Base-by-base conservation (phyloP, 2,113 vertebrate genomes). In the Stigmatopora nigra region DNA sequence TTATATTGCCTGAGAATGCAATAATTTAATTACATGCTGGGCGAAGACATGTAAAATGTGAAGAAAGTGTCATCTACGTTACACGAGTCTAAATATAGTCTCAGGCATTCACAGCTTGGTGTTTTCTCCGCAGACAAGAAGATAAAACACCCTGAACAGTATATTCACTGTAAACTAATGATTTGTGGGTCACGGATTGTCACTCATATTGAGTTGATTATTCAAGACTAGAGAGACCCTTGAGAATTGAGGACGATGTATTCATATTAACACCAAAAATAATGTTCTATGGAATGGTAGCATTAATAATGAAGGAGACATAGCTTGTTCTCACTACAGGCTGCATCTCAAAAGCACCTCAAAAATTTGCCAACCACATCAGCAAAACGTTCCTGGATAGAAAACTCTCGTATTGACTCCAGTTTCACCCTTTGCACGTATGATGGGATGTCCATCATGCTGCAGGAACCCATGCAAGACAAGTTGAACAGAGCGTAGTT, bases 231-330 rank as follows among this genome's bases (percentile, higher is more conserved):
- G 20, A 71, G 68, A 45, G 68, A 61, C 20, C 53, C 48, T 67
- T 3, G 22, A 53, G 71, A 68, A 79, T 65, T 19, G 53, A 64
- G 25, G 66, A n/a, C 9, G 41, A 25, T 57, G 48, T 61, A 64
- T 70, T 74, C 67, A 71, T 67, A 56, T 15, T 73, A 76, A 80
- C 65, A 48, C 35, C 51, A 47, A 69, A 63, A 79, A 71, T 61
- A 72, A 71, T 74, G 52, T 10, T 59, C 61, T 56, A 69, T 57
- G 56, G 63, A 78, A 79, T 70, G 75, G 80, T 72, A 77, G 73
- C 66, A 73, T 89, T 76, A 88, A 86, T 86, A 85, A 87, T 85
- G 20, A 78, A 85, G 59, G 65, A 78, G 65, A 61, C 61, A 67
- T 48, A 63, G 72, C 60, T 72, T 48, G 59, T 61, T 60, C 58